Evolutionary conservation across 1,140 invertebrate species (phyloP).

Genomic region (Papilio machaon): DNA sequence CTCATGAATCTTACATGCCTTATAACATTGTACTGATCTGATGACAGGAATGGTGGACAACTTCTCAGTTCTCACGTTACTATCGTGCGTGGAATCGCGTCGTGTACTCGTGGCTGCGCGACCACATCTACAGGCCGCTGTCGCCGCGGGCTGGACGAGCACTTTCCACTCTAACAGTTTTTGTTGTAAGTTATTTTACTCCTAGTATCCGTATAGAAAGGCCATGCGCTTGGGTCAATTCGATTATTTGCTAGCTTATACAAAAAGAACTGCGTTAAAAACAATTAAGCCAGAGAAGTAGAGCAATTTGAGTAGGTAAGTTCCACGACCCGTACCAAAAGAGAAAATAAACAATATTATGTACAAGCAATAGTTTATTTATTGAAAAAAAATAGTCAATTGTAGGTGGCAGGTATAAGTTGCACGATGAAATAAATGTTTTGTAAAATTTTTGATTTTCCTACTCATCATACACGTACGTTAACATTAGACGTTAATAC

Average conservation of each 20-base stretch:
- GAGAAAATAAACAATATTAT: too few species aligned
- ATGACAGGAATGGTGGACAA: slow-evolving; percentile 97
- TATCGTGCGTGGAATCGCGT: slow-evolving; percentile 97
- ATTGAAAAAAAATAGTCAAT: too few species aligned
- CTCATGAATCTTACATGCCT: too few species aligned
- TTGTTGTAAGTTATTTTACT: slow-evolving; percentile 70
- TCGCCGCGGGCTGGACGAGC: slow-evolving; percentile 83
- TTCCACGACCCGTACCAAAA: not conserved
- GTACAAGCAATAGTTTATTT: too few species aligned
- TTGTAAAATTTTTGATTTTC: not conserved
- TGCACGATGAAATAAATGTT: not conserved
- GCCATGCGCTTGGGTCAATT: not conserved
- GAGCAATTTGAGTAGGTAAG: too few species aligned
- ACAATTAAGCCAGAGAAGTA: not conserved
- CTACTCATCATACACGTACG: slow-evolving; percentile 10
- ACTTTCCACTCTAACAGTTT: slow-evolving; percentile 83
- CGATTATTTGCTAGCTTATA: not conserved
- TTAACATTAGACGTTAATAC: slow-evolving; percentile 2
- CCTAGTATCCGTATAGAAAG: not conserved
- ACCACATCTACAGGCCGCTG: slow-evolving; percentile 95
- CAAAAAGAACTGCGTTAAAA: not conserved
- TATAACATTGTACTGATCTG: not conserved
- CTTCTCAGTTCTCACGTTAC: slow-evolving; percentile 89
- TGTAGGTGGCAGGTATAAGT: not conserved
- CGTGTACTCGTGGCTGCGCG: slow-evolving; percentile 97